These are phyloP conservation scores for Rhabdophis nuchalis DNA, from an alignment of 2,797 vertebrate species.

Conservation along the genomic window DNA sequence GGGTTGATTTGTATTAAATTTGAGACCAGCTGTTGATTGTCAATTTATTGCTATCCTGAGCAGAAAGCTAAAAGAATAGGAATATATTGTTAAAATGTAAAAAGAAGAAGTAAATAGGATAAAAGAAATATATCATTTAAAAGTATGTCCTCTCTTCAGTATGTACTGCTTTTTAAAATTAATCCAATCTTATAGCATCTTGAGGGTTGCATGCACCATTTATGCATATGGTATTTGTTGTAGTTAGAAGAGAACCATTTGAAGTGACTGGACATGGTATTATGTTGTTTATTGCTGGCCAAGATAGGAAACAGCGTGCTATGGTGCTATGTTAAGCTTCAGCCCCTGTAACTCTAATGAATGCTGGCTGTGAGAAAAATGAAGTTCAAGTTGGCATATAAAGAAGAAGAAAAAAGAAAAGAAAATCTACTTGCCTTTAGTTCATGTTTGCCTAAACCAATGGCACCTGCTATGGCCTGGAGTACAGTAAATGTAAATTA, in stretches of 20 bases:
- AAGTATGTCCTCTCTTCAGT: not conserved
- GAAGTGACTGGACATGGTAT: not conserved
- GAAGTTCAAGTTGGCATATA: constrained; percentile 28
- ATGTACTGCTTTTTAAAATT: not conserved
- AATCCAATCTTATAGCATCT: not conserved
- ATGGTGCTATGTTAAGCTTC: constrained; percentile 1
- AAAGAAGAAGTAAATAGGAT: not conserved
- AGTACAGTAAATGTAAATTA: constrained; percentile 50
- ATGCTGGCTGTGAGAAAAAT: constrained; percentile 38
- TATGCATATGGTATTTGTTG: not conserved
- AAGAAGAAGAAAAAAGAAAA: not conserved
- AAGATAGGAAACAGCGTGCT: not conserved
- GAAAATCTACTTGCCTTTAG: constrained; percentile 12
- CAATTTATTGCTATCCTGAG: not conserved
- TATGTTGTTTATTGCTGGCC: not conserved
- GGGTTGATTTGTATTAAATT: not conserved
- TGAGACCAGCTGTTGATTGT: not conserved
- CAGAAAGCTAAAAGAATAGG: not conserved
- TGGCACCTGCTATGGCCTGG: constrained; percentile 29
- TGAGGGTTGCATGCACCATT: not conserved
- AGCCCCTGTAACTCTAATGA: not conserved
- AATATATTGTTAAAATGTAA: not conserved
- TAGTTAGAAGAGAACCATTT: not conserved
- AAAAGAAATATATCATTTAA: not conserved
- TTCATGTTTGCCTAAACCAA: constrained; percentile 30